Evolutionary conservation across 2,888 invertebrate species (phyloP), one percentile per base, ranked within the genome.

Genomic region (Drosophila mimetica): DNA sequence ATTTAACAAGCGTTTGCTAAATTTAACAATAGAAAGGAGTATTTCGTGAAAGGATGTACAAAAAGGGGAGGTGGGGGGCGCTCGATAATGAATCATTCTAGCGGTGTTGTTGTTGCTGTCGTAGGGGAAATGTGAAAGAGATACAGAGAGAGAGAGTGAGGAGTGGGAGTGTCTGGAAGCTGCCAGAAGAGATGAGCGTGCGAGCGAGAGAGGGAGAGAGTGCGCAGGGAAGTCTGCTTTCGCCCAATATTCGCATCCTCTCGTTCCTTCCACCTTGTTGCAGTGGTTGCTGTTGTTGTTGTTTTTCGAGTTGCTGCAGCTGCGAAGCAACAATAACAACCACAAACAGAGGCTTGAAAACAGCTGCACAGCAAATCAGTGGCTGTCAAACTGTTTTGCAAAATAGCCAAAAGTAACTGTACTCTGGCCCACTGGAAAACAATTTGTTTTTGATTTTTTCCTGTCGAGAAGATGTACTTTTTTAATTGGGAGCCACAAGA

Each of bases 261-360:
- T 63, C n/a, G 8, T 30, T n/a, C 50, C 13, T 13, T 22, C n/a
- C 32, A 20, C 55, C 66, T 55, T 65, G 53, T 47, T 73, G 57
- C 36, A 50, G 25, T 16, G n/a, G 25, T 44, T 42, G n/a, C 28
- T 42, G n/a, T n/a, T 54, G 20, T 20, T 44, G 47, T 46, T 53
- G 28, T 16, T 25, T 53, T 22, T 51, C 16, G 13, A 39, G 66
- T 14, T 47, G 30, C 39, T 71, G 82, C 80, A 82, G 81, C 86
- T 87, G 81, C 86, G 80, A 70, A 51, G 79, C 75, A 77, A 75
- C 75, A 77, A 77, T 63, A 71, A 75, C 28, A 74, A 67, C 54
- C 50, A 66, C 58, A 77, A 77, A 76, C 64, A 81, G 42, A 64
- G 65, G 66, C 71, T 71, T 63, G 53, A 86, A 81, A 81, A 88